These are phyloP conservation scores for Trichacis sp. DNA, from an alignment of 2,888 invertebrate species.

Conservation along the genomic window DNA sequence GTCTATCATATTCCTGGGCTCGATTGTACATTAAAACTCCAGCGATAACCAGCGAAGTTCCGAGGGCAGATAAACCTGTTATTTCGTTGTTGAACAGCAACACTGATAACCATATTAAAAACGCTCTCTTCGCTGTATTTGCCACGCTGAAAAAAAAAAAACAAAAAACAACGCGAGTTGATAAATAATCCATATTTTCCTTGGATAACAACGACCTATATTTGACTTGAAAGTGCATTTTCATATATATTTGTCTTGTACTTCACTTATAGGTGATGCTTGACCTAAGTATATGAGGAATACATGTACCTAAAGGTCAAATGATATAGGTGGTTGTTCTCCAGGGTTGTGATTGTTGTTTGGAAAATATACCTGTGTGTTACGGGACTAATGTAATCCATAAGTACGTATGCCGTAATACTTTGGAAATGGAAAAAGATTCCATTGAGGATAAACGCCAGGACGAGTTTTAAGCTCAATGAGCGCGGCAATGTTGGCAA, in stretches of 20 bases:
- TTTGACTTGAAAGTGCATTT: no score
- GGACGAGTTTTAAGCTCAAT: slow-evolving; percentile 70
- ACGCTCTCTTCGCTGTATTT: slow-evolving; percentile 83
- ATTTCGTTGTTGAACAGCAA: slow-evolving; percentile 81
- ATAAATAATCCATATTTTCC: no score
- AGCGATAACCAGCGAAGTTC: slow-evolving; percentile 78
- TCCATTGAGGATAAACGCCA: slow-evolving; percentile 78
- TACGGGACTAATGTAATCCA: slow-evolving; percentile 84
- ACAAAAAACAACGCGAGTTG: no score
- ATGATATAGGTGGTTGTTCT: no score
- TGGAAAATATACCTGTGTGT: slow-evolving; percentile 75
- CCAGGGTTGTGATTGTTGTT: no score
- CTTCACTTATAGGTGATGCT: no score
- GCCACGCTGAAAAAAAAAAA: slow-evolving; percentile 80
- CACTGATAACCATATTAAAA: slow-evolving; percentile 82
- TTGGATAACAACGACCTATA: no score
- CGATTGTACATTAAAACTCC: slow-evolving; percentile 83
- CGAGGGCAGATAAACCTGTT: slow-evolving; percentile 79
- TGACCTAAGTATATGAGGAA: no score
- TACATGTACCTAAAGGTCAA: no score
- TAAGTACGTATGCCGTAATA: slow-evolving; percentile 82
- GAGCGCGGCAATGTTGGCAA: slow-evolving; percentile 70
- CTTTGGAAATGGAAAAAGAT: slow-evolving; percentile 85
- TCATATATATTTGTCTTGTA: no score
- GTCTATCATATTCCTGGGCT: slow-evolving; percentile 75